Percentiles rank a stretch among this genome's conserved stretches.
phyloP scores from a whole-genome alignment of 2,113 vertebrate species.

The Sporophila hypoxantha region DNA sequence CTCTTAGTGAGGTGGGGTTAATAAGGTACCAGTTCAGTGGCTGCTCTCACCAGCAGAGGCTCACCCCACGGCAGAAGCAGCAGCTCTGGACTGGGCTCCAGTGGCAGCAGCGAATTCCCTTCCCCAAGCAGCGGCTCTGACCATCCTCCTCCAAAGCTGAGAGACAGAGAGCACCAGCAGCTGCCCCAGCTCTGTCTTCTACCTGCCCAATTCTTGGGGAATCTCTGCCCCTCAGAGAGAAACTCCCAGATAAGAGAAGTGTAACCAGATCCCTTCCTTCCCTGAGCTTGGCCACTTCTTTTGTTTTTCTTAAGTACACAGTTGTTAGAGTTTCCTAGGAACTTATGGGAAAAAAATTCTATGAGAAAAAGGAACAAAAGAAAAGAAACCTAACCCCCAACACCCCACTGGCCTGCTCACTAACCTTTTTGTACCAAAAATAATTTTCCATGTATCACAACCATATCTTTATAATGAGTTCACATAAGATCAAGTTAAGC shows the following conservation, averaged over 20 bases:
- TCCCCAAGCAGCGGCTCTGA: rapidly evolving
- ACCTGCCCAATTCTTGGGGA: neutral
- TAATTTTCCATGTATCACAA: constrained; percentile 1
- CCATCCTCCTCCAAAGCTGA: rapidly evolving
- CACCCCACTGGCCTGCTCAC: neutral
- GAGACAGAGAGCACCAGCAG: neutral
- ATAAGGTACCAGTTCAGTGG: neutral
- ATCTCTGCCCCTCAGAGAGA: neutral
- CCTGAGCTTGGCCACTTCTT: neutral
- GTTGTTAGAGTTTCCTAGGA: neutral
- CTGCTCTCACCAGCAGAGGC: neutral
- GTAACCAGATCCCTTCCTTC: neutral
- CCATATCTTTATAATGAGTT: neutral
- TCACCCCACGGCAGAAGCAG: rapidly evolving
- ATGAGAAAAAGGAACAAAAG: neutral
- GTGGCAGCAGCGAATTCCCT: neutral
- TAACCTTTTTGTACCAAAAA: neutral
- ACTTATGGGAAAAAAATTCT: neutral
- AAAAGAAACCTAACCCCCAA: neutral
- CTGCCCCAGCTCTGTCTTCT: neutral
- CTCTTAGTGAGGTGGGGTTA: too few relatives aligned
- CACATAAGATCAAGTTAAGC: neutral
- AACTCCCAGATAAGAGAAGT: neutral
- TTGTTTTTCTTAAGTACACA: neutral
- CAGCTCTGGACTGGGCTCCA: neutral